Evolutionary conservation across 2,113 vertebrate species (phyloP).

Genomic region (Astatoreochromis straeleni): DNA sequence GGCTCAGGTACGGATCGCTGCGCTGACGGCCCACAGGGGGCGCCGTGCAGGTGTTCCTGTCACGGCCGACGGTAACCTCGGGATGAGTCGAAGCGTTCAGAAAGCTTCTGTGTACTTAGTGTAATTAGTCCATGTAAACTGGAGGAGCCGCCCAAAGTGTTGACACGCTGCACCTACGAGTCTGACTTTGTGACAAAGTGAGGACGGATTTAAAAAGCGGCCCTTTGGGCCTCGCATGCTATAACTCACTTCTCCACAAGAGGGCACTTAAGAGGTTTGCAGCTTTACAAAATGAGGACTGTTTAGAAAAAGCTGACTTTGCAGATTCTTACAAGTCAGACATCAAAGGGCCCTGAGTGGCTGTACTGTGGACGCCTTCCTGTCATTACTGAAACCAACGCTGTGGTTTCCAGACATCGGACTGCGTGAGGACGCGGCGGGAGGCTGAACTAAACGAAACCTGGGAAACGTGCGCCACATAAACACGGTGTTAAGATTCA

Average conservation of each 20-base stretch:
- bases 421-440: background rate
- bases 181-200: background rate
- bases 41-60: background rate
- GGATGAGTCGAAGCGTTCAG: background rate
- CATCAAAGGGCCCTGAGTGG: background rate
- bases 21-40: background rate
- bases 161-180: background rate
- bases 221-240: background rate
- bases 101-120: background rate
- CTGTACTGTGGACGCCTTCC: background rate
- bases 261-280: background rate
- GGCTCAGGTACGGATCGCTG: background rate
- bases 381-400: background rate
- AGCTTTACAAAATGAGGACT: background rate
- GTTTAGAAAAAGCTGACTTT: background rate
- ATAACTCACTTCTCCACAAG: background rate
- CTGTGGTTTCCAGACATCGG: background rate
- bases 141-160: background rate
- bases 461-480: background rate
- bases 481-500: background rate
- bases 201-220: background rate
- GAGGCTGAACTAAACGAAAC: background rate
- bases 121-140: background rate
- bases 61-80: background rate
- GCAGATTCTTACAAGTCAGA: background rate